A percentile compares a stretch with the other conserved stretches of the same genome.
phyloP scores from a whole-genome alignment of 2,888 invertebrate species.

The Linnaemya vulpina region DNA sequence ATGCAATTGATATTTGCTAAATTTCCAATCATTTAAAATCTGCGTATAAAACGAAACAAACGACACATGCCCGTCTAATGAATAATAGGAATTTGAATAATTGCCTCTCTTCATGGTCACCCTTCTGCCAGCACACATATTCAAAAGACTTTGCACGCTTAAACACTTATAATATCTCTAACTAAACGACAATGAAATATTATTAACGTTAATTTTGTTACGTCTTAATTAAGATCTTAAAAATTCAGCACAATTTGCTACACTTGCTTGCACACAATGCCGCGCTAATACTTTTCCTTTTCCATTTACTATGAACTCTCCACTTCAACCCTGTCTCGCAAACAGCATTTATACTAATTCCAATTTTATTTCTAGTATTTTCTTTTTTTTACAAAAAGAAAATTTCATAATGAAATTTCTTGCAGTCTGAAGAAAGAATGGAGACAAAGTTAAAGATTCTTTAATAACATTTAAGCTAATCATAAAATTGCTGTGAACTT shows the following conservation, averaged over 20 bases:
- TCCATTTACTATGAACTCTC: background rate
- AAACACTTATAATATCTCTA: slow-evolving; percentile 44
- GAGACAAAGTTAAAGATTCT: slow-evolving; percentile 21
- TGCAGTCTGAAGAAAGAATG: background rate
- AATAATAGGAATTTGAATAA: background rate
- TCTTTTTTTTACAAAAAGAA: slow-evolving; percentile 17
- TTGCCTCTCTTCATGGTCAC: background rate
- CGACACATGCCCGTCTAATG: background rate
- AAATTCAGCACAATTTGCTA: slow-evolving; percentile 61
- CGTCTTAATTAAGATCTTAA: slow-evolving; percentile 80
- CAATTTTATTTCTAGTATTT: background rate
- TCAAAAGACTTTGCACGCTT: background rate
- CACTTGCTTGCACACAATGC: slow-evolving; percentile 74
- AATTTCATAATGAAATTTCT: slow-evolving; percentile 31
- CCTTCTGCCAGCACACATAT: background rate
- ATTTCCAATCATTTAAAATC: no score
- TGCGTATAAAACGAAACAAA: no score
- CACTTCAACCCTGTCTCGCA: slow-evolving; percentile 4
- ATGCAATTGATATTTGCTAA: no score
- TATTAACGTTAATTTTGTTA: slow-evolving; percentile 81
- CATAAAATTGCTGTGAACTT: slow-evolving; percentile 19
- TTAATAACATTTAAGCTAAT: slow-evolving; percentile 61
- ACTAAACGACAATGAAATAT: slow-evolving; percentile 69
- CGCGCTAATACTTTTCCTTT: slow-evolving; percentile 8
- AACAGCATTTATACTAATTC: slow-evolving; percentile 39